These are phyloP conservation scores for Euschistus heros DNA, from an alignment of 1,140 invertebrate species.

Conservation along the genomic window DNA sequence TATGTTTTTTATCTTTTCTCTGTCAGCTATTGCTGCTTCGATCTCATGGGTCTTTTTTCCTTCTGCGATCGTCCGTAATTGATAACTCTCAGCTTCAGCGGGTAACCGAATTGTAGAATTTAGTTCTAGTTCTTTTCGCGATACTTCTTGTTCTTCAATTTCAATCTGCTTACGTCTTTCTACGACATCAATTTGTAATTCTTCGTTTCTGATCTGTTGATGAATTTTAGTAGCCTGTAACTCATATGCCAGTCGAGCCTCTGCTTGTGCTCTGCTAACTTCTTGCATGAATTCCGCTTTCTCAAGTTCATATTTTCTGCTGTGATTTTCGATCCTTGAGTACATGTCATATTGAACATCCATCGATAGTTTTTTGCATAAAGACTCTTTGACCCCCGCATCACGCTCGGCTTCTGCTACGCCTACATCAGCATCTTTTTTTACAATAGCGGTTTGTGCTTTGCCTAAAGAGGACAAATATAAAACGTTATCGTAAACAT, in stretches of 20 bases:
- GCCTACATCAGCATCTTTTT: slow-evolving; percentile 89
- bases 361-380: slow-evolving; percentile 93
- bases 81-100: slow-evolving; percentile 87
- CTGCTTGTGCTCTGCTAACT: slow-evolving; percentile 94
- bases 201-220: slow-evolving; percentile 89
- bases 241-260: slow-evolving; percentile 90
- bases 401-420: slow-evolving; percentile 92
- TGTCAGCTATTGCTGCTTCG: slow-evolving; percentile 79
- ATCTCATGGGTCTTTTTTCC: slow-evolving; percentile 88
- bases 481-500: slow-evolving; percentile 93
- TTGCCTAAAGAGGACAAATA: slow-evolving; percentile 90
- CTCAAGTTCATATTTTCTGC: slow-evolving; percentile 83
- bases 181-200: slow-evolving; percentile 92
- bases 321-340: slow-evolving; percentile 92
- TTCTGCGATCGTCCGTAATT: slow-evolving; percentile 80
- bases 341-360: slow-evolving; percentile 93
- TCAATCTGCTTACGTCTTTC: slow-evolving; percentile 88
- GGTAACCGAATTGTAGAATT: slow-evolving; percentile 82
- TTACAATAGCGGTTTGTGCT: slow-evolving; percentile 89
- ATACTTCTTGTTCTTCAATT: slow-evolving; percentile 88
- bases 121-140: slow-evolving; percentile 84
- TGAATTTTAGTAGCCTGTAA: slow-evolving; percentile 90
- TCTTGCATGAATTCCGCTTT: slow-evolving; percentile 94
- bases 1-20: slow-evolving; percentile 78
- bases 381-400: slow-evolving; percentile 85